Conservation (phyloP, 1,140 invertebrate genomes). For the Heliconius nattereri region DNA sequence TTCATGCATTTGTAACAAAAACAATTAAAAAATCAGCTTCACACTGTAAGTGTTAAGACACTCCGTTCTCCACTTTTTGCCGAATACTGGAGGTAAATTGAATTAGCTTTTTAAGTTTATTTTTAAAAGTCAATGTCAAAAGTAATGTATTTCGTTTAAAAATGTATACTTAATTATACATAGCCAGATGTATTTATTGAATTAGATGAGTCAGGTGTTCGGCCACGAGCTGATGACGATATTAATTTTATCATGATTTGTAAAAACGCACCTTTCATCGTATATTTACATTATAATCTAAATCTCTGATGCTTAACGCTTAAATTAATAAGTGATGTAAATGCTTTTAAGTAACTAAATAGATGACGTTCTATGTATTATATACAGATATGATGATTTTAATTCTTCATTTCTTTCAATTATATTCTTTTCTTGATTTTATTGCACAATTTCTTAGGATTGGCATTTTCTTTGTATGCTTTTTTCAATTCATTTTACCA, state of each 20-base stretch:
- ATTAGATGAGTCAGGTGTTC: background rate
- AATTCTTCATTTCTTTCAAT: too few relatives aligned
- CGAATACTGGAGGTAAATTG: too few relatives aligned
- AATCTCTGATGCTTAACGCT: background rate
- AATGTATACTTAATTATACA: background rate
- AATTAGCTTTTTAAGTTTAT: background rate
- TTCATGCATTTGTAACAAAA: background rate
- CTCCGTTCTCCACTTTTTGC: too few relatives aligned
- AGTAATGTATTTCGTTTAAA: background rate
- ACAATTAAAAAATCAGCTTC: background rate
- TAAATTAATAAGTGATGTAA: background rate
- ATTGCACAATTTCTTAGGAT: background rate
- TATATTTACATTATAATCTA: constrained; percentile 10
- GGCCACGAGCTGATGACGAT: background rate
- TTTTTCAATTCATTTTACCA: too few relatives aligned
- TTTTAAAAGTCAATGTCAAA: background rate
- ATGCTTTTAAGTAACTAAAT: background rate
- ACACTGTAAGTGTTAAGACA: too few relatives aligned
- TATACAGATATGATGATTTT: background rate
- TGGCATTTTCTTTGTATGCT: background rate
- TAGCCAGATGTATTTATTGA: background rate
- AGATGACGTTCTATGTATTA: background rate
- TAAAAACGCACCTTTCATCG: constrained; percentile 5
- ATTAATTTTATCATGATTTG: background rate
- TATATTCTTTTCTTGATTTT: background rate